Evolutionary conservation across 2,113 vertebrate genomes (phyloP).

Genomic region (Natator depressus): DNA sequence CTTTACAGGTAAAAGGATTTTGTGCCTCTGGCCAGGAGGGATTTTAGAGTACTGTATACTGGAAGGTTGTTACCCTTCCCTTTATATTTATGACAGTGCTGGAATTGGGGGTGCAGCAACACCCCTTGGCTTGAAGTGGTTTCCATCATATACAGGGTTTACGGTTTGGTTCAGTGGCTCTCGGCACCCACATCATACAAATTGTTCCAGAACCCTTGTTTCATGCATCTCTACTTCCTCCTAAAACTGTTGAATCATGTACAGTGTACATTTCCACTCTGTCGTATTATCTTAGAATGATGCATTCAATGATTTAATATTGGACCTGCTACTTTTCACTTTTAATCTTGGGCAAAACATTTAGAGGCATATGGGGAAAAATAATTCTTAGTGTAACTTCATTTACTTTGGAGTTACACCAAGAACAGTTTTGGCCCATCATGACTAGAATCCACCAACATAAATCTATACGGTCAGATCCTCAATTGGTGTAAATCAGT

Average conservation of each 20-base stretch:
- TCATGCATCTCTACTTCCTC: background rate
- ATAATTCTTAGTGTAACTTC: background rate
- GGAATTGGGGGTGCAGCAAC: too few relatives aligned
- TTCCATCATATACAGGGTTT: too few relatives aligned
- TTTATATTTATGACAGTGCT: too few relatives aligned
- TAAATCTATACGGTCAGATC: background rate
- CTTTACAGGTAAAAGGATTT: too few relatives aligned
- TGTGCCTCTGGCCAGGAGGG: too few relatives aligned
- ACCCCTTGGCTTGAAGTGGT: too few relatives aligned
- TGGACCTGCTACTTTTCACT: background rate
- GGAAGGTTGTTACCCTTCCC: too few relatives aligned
- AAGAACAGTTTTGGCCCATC: background rate
- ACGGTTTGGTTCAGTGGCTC: too few relatives aligned
- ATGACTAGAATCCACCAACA: background rate
- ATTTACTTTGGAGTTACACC: background rate
- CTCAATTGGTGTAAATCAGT: background rate
- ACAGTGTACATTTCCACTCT: background rate
- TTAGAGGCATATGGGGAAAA: background rate
- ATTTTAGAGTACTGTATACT: too few relatives aligned
- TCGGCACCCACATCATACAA: too few relatives aligned
- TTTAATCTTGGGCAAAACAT: fast-evolving
- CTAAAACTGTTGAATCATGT: background rate
- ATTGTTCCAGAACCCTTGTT: background rate
- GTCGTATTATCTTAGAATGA: background rate
- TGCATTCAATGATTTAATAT: background rate